phyloP scores from a whole-genome alignment of 2,888 invertebrate genomes.

The Bursaphelenchus okinawaensis region DNA sequence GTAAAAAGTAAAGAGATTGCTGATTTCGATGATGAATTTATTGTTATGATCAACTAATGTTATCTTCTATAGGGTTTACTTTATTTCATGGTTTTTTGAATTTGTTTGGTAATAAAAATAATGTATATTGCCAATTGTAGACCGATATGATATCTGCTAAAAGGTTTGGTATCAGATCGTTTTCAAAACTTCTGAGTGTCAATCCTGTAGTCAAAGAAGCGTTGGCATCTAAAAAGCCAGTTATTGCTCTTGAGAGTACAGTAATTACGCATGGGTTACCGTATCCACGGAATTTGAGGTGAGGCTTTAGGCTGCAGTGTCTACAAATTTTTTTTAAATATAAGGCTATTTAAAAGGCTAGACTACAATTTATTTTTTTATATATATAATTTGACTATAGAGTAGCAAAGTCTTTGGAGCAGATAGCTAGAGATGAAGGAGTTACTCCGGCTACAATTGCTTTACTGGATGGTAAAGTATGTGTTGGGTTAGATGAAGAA shows the following conservation, averaged over 20 bases:
- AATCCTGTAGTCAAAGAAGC: conserved; percentile 33
- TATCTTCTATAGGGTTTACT: no score
- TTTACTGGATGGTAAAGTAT: conserved; percentile 69
- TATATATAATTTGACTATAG: conserved; percentile 47
- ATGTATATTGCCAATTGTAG: no score
- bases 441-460: conserved; percentile 87
- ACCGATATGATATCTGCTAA: background rate
- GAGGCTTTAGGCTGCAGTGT: conserved; percentile 26
- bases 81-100: no score
- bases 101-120: no score
- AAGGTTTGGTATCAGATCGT: background rate
- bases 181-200: conserved; percentile 24
- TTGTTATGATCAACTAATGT: no score
- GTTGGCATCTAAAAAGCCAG: conserved; percentile 45
- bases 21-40: background rate
- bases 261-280: conserved; percentile 98
- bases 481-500: conserved; percentile 63
- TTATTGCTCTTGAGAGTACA: conserved; percentile 92
- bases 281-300: conserved; percentile 78
- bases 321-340: background rate
- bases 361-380: conserved; percentile 13
- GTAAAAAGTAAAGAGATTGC: no score
- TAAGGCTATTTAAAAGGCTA: conserved; percentile 2
- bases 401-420: conserved; percentile 77
- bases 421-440: conserved; percentile 67